Base-by-base conservation (phyloP, 2,888 invertebrate species). In the Opisthograptis luteolata region DNA sequence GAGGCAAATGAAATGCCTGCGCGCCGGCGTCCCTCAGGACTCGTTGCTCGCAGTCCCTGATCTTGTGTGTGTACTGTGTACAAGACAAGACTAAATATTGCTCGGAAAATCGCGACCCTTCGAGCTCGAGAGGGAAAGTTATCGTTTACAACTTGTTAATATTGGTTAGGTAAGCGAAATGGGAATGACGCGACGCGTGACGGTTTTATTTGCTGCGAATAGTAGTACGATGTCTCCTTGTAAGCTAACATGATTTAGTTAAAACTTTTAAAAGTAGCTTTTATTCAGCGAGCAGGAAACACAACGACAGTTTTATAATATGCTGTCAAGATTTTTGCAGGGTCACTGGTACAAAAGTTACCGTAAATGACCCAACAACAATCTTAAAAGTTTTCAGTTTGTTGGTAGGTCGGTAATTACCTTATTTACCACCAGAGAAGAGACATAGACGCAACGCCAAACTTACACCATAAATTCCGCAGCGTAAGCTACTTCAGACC, bases 121-220 rank as follows among this genome's bases (percentile, higher is more conserved):
- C 66, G 60, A 65, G 56, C 66, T 59, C 50, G 46, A 54, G 55
- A 55, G 59, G 70, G 70, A 64, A 66, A 73, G 65, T 78, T 78
- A 79, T 76, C 77, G 77, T 70, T 79, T 76, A 82, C 80, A 78
- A 76, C 74, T 69, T 82, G 84, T 84, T 84, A 85, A 82, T 82
- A 83, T 81, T 80, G 73, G 68, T 72, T 66, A n/a, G n/a, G n/a
- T n/a, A 62, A 64, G 31, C 37, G 42, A 52, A 55, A 62, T 46
- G 62, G 56, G 66, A 62, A 62, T 53, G 55, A n/a, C n/a, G n/a
- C n/a, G n/a, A n/a, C n/a, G n/a, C n/a, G n/a, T n/a, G n/a, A 54
- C 54, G 50, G 53, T 58, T 62, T 63, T 65, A 57, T 68, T 64
- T 61, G 55, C 45, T 42, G n/a, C n/a, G n/a, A n/a, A n/a, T n/a